Base-by-base conservation (phyloP, 2,797 vertebrate genomes). In the Hydrolagus colliei region DNA sequence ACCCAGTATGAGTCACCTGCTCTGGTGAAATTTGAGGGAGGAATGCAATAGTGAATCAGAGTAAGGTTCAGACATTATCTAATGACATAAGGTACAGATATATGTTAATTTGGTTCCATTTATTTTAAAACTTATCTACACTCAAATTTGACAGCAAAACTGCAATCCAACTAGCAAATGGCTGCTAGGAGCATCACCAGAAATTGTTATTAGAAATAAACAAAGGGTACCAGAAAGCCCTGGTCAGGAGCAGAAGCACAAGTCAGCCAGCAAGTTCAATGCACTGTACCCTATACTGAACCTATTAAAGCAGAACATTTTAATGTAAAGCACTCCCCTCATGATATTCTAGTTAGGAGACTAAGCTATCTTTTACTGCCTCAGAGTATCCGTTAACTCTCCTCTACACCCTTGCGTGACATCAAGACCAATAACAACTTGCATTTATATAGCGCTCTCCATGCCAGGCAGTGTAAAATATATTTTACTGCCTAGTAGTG, bases 271-370 rank as follows among this genome's bases (percentile, higher is more conserved):
- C 59, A 20, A 27, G 32, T 61, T 22, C 11, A 59, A 41, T 9
- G 9, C n/a, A 62, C 1, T 78, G 13, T 27, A 73, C 72, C 72
- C 76, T 61, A 41, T 62, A 10, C 20, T 12, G 52, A 78, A 62
- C 76, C 22, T 78, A 78, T 62, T 78, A 22, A 78, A 22, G 4
- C 9, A 78, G 52, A 78, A 78, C 76, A 78, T 16, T 59, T 78
- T 61, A 78, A 78, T 62, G n/a, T 3, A 62, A 78, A 62, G n/a
- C 76, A 78, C 52, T 22, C 62, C 4, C 32, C 59, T 52, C 41
- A 52, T 3, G 41, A 52, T 52, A 62, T n/a, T 78, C 62, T 11
- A 76, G 27, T 9, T 52, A 52, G 18, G 52, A 73, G 20, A 11
- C n/a, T 20, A 18, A 72, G n/a, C 71, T n/a, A 16, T 71, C 22